These are phyloP conservation scores for Pseudoips prasinana DNA, from an alignment of 2,888 invertebrate genomes.

Conservation along the genomic window DNA sequence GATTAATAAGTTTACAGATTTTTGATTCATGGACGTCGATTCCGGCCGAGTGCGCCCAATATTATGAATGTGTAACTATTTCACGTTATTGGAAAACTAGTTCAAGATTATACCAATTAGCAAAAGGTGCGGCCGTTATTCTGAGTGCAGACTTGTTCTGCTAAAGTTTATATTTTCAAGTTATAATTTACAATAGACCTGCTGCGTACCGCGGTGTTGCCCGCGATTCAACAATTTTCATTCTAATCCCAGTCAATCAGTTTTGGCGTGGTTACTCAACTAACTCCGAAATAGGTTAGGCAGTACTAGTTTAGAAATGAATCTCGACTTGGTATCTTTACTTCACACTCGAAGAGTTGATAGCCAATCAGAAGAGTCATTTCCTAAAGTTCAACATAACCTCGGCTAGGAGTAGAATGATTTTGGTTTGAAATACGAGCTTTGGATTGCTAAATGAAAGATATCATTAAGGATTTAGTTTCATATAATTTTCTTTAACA, in stretches of 20 bases:
- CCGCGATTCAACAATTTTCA: no score
- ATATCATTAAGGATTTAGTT: conserved; percentile 77
- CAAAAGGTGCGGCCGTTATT: conserved; percentile 41
- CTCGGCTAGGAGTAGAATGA: no score
- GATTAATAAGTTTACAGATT: conserved; percentile 24
- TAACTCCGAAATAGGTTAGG: no score
- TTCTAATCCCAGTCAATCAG: no score
- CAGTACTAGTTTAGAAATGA: no score
- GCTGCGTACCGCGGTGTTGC: no score
- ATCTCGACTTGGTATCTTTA: no score
- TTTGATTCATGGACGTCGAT: not conserved
- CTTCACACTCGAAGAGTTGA: no score
- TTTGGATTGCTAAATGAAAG: conserved; percentile 50
- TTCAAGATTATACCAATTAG: conserved; percentile 74
- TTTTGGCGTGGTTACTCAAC: no score
- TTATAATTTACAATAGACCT: not conserved
- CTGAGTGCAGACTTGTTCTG: not conserved
- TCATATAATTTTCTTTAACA: conserved; percentile 83
- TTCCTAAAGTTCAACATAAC: no score
- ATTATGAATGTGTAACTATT: conserved; percentile 27
- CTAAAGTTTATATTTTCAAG: not conserved
- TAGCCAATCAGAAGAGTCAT: no score
- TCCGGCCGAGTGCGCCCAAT: conserved; percentile 16
- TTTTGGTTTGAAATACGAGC: no score
- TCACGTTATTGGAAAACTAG: conserved; percentile 54